A percentile compares a stretch with the other conserved stretches of the same genome.
Evolutionary conservation across 2,888 invertebrate species (phyloP).

Genomic region (Galerucella pusilla): DNA sequence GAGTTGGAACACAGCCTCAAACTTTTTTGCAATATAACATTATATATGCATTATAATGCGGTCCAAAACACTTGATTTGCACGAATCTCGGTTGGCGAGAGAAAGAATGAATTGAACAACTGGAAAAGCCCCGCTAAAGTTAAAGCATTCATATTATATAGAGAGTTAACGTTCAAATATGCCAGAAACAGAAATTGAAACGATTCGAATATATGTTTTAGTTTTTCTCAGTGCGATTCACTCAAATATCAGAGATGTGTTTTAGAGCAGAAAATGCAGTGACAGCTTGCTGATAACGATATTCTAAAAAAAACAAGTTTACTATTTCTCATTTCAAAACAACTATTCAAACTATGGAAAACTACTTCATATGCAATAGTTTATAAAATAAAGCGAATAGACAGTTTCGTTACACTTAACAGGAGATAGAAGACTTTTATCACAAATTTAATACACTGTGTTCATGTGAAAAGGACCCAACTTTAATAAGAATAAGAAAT

Average conservation of each 20-base stretch:
- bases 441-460: no score
- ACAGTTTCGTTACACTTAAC: no score
- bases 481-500: no score
- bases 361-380: not conserved
- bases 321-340: not conserved
- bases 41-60: conserved; percentile 66
- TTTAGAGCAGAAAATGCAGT: conserved; percentile 33
- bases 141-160: conserved; percentile 66
- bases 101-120: conserved; percentile 59
- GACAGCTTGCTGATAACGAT: not conserved
- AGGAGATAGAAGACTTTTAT: no score
- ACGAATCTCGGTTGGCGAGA: conserved; percentile 49
- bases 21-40: conserved; percentile 66
- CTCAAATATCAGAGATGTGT: conserved; percentile 52
- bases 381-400: no score
- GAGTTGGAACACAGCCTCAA: conserved; percentile 51
- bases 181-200: conserved; percentile 67
- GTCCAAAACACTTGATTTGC: conserved; percentile 56
- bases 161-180: conserved; percentile 66
- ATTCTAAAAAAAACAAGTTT: not conserved
- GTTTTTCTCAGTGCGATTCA: conserved; percentile 59
- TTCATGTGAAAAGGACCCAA: no score
- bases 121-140: conserved; percentile 61
- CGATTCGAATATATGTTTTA: conserved; percentile 64
- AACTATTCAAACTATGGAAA: not conserved